Evolutionary conservation across 2,888 invertebrate species (phyloP).

Genomic region (Ligdia adustata): DNA sequence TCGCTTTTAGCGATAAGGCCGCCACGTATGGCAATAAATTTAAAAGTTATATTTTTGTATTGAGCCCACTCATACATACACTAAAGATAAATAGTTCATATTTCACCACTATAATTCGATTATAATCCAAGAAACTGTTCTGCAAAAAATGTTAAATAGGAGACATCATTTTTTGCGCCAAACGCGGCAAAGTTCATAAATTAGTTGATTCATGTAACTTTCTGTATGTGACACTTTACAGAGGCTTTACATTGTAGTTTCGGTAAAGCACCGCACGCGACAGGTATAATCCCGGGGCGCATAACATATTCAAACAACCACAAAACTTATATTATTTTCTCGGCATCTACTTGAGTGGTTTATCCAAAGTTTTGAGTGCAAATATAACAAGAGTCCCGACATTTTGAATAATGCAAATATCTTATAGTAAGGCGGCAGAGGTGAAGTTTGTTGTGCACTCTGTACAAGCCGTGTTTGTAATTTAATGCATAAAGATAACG

Average conservation of each 20-base stretch:
- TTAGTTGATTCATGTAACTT: too few relatives aligned
- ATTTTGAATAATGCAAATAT: conserved; percentile 69
- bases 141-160: too few relatives aligned
- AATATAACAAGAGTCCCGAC: conserved; percentile 63
- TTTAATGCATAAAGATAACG: conserved; percentile 41
- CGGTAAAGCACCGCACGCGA: conserved; percentile 42
- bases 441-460: conserved; percentile 45
- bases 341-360: conserved; percentile 59
- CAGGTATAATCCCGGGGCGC: conserved; percentile 53
- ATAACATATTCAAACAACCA: conserved; percentile 40
- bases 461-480: conserved; percentile 39
- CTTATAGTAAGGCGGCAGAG: conserved; percentile 48
- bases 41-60: too few relatives aligned
- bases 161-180: too few relatives aligned
- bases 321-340: conserved; percentile 70
- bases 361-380: conserved; percentile 73
- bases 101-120: too few relatives aligned
- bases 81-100: too few relatives aligned
- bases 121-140: too few relatives aligned
- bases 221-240: background rate
- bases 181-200: too few relatives aligned
- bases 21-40: too few relatives aligned
- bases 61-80: too few relatives aligned
- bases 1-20: too few relatives aligned
- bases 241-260: conserved; percentile 51